Evolutionary conservation across 2,888 invertebrate genomes (phyloP), one percentile per base, ranked within the genome.

Genomic region (Megalurothrips usitatus): DNA sequence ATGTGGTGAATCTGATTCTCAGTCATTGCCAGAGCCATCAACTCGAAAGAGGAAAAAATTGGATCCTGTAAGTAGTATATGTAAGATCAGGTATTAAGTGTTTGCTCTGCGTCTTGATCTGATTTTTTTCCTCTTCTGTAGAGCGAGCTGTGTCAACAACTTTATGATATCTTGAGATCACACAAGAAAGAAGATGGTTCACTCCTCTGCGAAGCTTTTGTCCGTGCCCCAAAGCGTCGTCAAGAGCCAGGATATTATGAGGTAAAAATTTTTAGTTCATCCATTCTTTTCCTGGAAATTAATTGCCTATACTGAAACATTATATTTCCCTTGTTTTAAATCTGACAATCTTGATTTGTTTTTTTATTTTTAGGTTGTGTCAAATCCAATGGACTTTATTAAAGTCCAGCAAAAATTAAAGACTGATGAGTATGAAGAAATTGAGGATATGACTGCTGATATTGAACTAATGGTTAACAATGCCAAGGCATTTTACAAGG

Each of bases 331-430:
- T 6, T 6, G 2, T 43, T 43, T 6, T 43, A 43, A 14, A 58
- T 14, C 6, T 58, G 6, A 17, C 11, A 58, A 17, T 58, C 68
- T 81, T n/a, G 63, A 78, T 79, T 49, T 80, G 81, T 81, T 82
- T 82, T 68, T 87, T 87, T 80, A 88, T 84, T 88, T 89, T 84
- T 87, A 90, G 85, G 95, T 96, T 63, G 96, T 99, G 1, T 91
- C 92, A 11, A 96, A 96, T 86, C 99, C 99, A 1, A 99, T 99
- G 86, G 99, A 99, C 87, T 90, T 99, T 85, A 88, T 98, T 78
- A 92, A 95, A 87, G 96, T 99, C 4, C 98, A 98, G 87, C 98
- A 98, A 86, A 99, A 98, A 87, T 88, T 99, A 14, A 98, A 97
- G 91, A 97, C 96, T 0, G 98, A 99, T 85, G 97, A 98, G 81